phyloP scores from a whole-genome alignment of 2,888 invertebrate genomes.

The Cyrtodaria siliqua region DNA sequence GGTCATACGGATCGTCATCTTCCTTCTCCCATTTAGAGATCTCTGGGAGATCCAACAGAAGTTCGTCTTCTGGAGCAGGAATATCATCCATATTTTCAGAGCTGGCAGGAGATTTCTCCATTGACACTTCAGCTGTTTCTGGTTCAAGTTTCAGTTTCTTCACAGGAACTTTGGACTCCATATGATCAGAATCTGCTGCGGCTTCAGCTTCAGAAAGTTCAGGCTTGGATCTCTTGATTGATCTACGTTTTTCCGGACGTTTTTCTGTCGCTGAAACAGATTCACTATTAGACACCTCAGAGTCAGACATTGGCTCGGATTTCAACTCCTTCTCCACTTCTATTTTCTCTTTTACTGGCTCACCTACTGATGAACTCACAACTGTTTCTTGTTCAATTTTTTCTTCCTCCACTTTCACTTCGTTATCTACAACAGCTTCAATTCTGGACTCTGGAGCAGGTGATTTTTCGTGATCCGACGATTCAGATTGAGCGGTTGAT shows the following conservation, averaged over 20 bases:
- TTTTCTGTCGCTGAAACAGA: slow-evolving; percentile 20
- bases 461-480: slow-evolving; percentile 83
- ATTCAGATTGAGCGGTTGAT: slow-evolving; percentile 86
- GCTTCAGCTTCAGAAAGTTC: slow-evolving; percentile 30
- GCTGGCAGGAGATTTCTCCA: slow-evolving; percentile 15
- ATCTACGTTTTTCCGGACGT: slow-evolving; percentile 40
- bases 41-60: slow-evolving; percentile 88
- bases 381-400: slow-evolving; percentile 28
- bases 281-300: slow-evolving; percentile 34
- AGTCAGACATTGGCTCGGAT: slow-evolving; percentile 66
- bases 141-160: slow-evolving; percentile 51
- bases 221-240: slow-evolving; percentile 50
- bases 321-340: neutral
- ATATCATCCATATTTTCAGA: slow-evolving; percentile 48
- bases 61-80: slow-evolving; percentile 62
- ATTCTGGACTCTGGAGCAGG: slow-evolving; percentile 35
- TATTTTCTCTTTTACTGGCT: slow-evolving; percentile 12
- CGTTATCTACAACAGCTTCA: slow-evolving; percentile 10
- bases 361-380: slow-evolving; percentile 23
- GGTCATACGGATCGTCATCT: slow-evolving; percentile 85
- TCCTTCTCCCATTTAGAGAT: slow-evolving; percentile 96
- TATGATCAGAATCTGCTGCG: slow-evolving; percentile 6
- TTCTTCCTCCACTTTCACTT: slow-evolving; percentile 71
- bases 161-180: slow-evolving; percentile 8
- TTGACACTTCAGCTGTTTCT: slow-evolving; percentile 47